These are phyloP conservation scores for Fringilla coelebs DNA, from an alignment of 2,797 vertebrate genomes.

Conservation along the genomic window DNA sequence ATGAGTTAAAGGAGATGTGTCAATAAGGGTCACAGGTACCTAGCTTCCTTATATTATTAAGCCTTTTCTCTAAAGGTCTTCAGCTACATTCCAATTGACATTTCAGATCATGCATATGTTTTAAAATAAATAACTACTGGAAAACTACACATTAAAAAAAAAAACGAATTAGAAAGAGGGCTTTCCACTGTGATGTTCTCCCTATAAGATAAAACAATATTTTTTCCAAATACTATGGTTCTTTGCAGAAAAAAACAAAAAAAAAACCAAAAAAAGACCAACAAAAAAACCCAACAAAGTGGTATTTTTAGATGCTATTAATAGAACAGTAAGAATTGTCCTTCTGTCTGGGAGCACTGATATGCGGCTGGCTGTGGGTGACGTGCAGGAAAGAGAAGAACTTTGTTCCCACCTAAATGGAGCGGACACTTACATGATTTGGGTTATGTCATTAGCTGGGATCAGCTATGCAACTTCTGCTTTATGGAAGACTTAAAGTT, in stretches of 20 bases:
- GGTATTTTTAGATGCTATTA: neutral
- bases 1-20: neutral
- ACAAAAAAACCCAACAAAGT: neutral
- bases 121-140: neutral
- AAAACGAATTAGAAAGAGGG: neutral
- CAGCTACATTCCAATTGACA: neutral
- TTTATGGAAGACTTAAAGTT: neutral
- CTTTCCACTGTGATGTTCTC: neutral
- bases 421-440: neutral
- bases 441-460: neutral
- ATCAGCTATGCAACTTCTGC: neutral
- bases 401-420: neutral
- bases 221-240: accelerated
- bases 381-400: neutral
- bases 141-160: neutral
- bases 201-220: neutral
- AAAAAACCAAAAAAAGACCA: too few relatives aligned
- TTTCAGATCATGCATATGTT: neutral
- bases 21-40: neutral
- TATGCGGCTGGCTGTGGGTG: accelerated
- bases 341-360: neutral
- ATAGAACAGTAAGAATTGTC: neutral
- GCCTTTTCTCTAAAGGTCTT: neutral
- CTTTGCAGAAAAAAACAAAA: neutral
- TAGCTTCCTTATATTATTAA: neutral